A percentile compares a stretch with the other conserved stretches of the same genome.
These are phyloP conservation scores for Melanotaenia duboulayi DNA, from an alignment of 2,113 vertebrate genomes.

Conservation along the genomic window DNA sequence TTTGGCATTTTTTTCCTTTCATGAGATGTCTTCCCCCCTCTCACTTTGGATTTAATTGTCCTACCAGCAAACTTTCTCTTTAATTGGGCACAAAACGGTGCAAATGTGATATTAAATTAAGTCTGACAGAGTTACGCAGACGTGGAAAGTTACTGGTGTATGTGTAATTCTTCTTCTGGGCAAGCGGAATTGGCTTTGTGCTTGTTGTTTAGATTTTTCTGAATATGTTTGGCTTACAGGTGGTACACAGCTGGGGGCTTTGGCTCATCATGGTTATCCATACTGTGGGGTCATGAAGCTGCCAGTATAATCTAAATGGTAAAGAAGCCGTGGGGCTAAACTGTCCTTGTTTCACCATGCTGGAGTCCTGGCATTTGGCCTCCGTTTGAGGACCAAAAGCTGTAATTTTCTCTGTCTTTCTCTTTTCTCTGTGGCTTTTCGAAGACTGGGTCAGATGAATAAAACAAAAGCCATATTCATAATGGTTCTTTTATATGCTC, in stretches of 20 bases:
- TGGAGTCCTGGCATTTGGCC: slow-evolving; percentile 75
- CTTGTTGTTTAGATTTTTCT: slow-evolving; percentile 40
- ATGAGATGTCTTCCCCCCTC: not conserved
- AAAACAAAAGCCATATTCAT: slow-evolving; percentile 71
- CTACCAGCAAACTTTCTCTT: slow-evolving; percentile 2
- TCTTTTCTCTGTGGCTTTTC: slow-evolving; percentile 61
- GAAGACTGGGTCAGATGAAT: slow-evolving; percentile 67
- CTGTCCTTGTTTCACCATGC: slow-evolving; percentile 70
- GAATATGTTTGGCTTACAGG: slow-evolving; percentile 66
- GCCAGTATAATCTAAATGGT: slow-evolving; percentile 76
- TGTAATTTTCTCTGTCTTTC: slow-evolving; percentile 67
- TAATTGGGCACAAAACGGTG: slow-evolving; percentile 40
- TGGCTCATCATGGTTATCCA: slow-evolving; percentile 66
- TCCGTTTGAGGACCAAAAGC: slow-evolving; percentile 71
- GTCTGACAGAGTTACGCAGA: slow-evolving; percentile 19
- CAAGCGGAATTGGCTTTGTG: slow-evolving; percentile 2
- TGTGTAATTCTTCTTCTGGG: slow-evolving; percentile 10
- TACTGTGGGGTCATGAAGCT: slow-evolving; percentile 72
- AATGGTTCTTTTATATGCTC: slow-evolving; percentile 65
- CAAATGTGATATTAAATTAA: slow-evolving; percentile 28
- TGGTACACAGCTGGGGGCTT: slow-evolving; percentile 48
- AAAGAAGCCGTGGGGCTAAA: slow-evolving; percentile 65
- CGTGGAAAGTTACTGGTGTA: slow-evolving; percentile 35
- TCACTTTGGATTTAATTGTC: slow-evolving; percentile 15
- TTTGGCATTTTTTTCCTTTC: slow-evolving; percentile 11